Conservation (phyloP, 2,113 vertebrate genomes). For the Panurus biarmicus region DNA sequence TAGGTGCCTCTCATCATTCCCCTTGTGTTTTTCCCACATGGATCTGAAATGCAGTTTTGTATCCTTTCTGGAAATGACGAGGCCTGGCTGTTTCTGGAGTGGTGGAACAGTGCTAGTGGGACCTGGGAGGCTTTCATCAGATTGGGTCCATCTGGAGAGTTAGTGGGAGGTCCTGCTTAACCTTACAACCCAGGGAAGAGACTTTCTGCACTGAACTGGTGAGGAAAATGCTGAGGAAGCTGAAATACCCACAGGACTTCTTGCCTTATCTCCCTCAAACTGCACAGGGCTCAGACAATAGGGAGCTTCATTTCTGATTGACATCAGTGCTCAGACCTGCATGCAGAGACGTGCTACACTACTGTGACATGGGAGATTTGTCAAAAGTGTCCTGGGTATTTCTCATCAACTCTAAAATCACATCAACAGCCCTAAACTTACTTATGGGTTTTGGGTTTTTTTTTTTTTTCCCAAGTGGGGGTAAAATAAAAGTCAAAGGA, state of each 20-base stretch:
- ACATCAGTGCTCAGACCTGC: background rate
- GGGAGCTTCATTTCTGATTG: background rate
- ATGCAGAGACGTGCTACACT: background rate
- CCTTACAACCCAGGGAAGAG: background rate
- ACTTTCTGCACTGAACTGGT: background rate
- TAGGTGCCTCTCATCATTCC: background rate
- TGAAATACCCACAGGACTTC: background rate
- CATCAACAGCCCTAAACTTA: background rate
- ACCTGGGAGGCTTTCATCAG: background rate
- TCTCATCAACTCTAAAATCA: background rate
- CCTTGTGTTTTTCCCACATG: accelerated
- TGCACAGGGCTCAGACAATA: background rate
- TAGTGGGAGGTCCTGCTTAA: background rate
- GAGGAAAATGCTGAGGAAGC: background rate
- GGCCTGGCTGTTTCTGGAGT: background rate
- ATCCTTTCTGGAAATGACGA: background rate
- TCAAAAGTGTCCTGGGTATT: background rate
- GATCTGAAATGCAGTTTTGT: background rate
- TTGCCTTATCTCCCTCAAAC: background rate
- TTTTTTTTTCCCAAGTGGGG: accelerated
- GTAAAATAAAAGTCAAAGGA: background rate
- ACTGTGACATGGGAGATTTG: background rate
- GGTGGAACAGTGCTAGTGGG: background rate
- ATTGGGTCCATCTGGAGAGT: accelerated
- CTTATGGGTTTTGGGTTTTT: accelerated